Evolutionary conservation across 2,113 vertebrate genomes (phyloP).

Genomic region (Excalfactoria chinensis): DNA sequence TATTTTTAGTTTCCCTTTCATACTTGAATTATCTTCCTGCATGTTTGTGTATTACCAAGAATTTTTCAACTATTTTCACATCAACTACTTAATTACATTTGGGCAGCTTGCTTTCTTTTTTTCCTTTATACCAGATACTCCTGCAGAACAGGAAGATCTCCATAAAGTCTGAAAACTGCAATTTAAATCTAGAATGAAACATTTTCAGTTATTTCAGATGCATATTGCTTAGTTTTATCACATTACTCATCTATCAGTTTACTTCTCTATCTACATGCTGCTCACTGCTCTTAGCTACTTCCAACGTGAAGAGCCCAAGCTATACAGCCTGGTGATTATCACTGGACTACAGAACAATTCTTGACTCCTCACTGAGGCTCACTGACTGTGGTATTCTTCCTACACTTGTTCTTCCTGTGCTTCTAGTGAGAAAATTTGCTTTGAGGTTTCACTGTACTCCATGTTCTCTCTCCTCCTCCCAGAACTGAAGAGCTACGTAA

Average conservation of each 20-base stretch:
- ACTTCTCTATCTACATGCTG: background rate
- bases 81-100: background rate
- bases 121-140: background rate
- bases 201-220: background rate
- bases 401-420: background rate
- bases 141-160: background rate
- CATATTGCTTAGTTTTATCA: background rate
- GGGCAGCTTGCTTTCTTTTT: background rate
- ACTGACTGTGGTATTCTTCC: background rate
- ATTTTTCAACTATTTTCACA: background rate
- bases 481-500: background rate
- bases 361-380: background rate
- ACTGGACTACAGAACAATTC: background rate
- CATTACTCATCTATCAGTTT: background rate
- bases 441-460: background rate
- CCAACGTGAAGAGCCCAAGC: background rate
- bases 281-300: background rate
- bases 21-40: background rate
- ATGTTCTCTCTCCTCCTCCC: background rate
- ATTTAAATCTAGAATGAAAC: background rate
- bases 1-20: constrained; percentile 31
- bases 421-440: background rate
- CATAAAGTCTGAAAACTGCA: background rate
- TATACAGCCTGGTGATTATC: background rate
- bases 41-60: background rate